phyloP scores from a whole-genome alignment of 2,797 vertebrate genomes.

The Oreochromis mossambicus region DNA sequence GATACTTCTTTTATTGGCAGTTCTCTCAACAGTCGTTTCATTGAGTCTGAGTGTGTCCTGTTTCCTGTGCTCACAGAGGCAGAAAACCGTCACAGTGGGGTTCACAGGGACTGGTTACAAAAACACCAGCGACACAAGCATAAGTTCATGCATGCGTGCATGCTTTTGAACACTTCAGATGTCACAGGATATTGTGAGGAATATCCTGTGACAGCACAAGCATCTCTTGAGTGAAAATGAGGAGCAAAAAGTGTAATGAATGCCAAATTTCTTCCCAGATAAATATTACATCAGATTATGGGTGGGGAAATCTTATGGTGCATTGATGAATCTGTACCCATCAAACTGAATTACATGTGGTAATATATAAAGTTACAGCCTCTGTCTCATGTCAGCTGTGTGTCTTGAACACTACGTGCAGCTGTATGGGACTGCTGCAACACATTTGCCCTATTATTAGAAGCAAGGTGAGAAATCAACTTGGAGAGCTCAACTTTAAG shows the following conservation, averaged over 20 bases:
- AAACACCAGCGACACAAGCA: slow-evolving; percentile 12
- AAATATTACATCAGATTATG: slow-evolving; percentile 49
- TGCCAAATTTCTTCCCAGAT: slow-evolving; percentile 18
- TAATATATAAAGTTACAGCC: background rate
- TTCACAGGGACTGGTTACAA: slow-evolving; percentile 2
- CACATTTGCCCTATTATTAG: slow-evolving; percentile 38
- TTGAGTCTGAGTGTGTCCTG: background rate
- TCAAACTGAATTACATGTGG: background rate
- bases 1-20: background rate
- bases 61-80: slow-evolving; percentile 6
- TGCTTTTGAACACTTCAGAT: background rate
- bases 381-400: background rate
- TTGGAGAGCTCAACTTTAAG: slow-evolving; percentile 34
- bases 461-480: slow-evolving; percentile 42
- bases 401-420: background rate
- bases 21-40: background rate
- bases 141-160: background rate
- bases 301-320: slow-evolving; percentile 17
- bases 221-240: background rate
- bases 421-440: background rate
- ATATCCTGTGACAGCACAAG: slow-evolving; percentile 2
- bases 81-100: slow-evolving; percentile 2
- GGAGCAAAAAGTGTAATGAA: slow-evolving; percentile 10
- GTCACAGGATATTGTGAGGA: slow-evolving; percentile 8
- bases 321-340: slow-evolving; percentile 17